These are phyloP conservation scores for Idaea dimidiata DNA, from an alignment of 2,888 invertebrate genomes.

Conservation along the genomic window DNA sequence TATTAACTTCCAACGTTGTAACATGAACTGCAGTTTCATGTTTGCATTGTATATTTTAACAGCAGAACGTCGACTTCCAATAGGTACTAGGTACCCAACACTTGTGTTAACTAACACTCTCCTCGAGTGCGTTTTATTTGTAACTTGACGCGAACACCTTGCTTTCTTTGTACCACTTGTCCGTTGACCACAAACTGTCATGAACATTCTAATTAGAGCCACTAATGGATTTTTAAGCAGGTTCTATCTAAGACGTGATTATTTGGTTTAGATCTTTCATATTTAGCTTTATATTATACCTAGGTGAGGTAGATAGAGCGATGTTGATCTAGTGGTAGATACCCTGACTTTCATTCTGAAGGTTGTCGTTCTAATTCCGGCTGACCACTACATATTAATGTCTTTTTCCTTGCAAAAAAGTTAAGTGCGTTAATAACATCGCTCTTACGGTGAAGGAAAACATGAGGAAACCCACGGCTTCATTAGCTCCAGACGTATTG, in stretches of 20 bases:
- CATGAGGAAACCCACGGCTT: no score
- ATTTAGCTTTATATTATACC: no score
- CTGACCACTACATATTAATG: no score
- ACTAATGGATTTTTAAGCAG: slow-evolving; percentile 29
- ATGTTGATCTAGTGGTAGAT: no score
- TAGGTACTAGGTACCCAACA: background rate
- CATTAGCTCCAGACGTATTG: no score
- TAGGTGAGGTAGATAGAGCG: no score
- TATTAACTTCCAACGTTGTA: background rate
- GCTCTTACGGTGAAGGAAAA: no score
- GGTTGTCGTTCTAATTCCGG: no score
- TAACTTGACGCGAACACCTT: slow-evolving; percentile 31
- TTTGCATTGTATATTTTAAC: background rate
- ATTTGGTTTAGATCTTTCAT: slow-evolving; percentile 1
- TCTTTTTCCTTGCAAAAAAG: no score
- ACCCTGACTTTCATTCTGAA: no score
- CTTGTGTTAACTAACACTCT: background rate
- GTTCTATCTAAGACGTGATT: slow-evolving; percentile 10
- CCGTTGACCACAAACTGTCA: slow-evolving; percentile 41
- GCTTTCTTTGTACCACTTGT: slow-evolving; percentile 51
- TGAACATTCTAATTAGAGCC: slow-evolving; percentile 41
- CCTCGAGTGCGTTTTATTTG: slow-evolving; percentile 26
- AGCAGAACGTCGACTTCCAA: background rate
- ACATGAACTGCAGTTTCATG: background rate
- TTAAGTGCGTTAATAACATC: no score